These are phyloP conservation scores for Isurus oxyrinchus DNA, from an alignment of 2,113 vertebrate species.

Conservation along the genomic window DNA sequence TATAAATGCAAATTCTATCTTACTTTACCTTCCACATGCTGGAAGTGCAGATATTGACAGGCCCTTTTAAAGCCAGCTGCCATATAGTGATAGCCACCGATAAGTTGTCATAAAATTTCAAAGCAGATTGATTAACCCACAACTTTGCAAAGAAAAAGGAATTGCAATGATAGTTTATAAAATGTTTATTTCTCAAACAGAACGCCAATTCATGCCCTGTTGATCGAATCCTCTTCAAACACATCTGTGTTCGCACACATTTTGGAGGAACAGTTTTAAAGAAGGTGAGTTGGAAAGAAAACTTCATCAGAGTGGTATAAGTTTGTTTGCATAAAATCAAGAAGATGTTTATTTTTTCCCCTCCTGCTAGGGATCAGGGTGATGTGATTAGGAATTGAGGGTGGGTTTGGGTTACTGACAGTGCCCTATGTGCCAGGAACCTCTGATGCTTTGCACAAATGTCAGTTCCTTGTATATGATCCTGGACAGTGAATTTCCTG, in stretches of 20 bases:
- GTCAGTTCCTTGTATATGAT: background rate
- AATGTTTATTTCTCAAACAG: conserved; percentile 50
- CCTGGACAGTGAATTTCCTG: background rate
- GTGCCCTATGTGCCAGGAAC: background rate
- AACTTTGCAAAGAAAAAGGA: background rate
- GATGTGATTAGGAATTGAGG: background rate
- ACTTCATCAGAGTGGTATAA: background rate
- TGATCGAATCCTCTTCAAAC: conserved; percentile 79
- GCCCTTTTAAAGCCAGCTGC: background rate
- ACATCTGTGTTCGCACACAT: conserved; percentile 71
- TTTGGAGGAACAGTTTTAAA: conserved; percentile 79
- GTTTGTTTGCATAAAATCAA: background rate
- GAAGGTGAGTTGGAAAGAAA: conserved; percentile 59
- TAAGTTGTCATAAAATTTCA: background rate
- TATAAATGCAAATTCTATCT: background rate
- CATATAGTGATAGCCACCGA: background rate
- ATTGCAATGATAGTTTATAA: background rate
- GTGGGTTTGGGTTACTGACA: background rate
- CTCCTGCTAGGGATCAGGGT: background rate
- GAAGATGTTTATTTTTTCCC: background rate
- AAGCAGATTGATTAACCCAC: background rate
- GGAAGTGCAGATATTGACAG: background rate
- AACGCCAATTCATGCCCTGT: conserved; percentile 94
- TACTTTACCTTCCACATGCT: background rate
- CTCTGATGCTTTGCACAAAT: background rate